Evolutionary conservation across 2,113 vertebrate genomes (phyloP).

Genomic region (Ochotona princeps): DNA sequence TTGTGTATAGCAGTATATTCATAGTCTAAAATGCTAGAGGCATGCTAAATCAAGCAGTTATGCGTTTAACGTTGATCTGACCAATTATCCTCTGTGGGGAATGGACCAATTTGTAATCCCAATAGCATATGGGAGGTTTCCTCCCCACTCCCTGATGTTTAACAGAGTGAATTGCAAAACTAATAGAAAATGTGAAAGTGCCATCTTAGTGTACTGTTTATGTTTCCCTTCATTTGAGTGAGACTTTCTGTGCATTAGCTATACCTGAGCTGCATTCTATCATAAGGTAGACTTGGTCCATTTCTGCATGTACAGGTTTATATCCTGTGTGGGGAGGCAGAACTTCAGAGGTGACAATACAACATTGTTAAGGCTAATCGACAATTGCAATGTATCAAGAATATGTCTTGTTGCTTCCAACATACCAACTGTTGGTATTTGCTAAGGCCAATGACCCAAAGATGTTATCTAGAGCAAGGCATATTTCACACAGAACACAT

Average conservation of each 20-base stretch:
- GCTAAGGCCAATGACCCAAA: constrained; percentile 12
- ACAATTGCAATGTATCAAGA: neutral
- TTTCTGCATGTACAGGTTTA: neutral
- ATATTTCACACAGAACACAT: neutral
- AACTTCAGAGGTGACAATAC: constrained; percentile 45
- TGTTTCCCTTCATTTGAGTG: constrained; percentile 27
- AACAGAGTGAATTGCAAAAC: constrained; percentile 42
- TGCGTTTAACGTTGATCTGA: neutral
- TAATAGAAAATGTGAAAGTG: neutral
- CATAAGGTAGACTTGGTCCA: neutral
- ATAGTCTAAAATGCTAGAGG: constrained; percentile 1
- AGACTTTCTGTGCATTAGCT: constrained; percentile 13
- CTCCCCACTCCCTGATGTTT: neutral
- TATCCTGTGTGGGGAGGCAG: neutral
- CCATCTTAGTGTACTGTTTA: neutral
- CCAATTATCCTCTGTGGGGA: neutral
- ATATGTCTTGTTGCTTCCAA: neutral
- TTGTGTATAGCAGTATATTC: neutral
- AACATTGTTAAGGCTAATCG: constrained; percentile 19
- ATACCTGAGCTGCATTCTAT: neutral
- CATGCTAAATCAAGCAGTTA: neutral
- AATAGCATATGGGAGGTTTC: neutral
- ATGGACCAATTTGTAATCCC: constrained; percentile 9
- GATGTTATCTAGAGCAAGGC: neutral
- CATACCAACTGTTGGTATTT: neutral